Base-by-base conservation (phyloP, 2,113 vertebrate genomes). In the Pavo muticus region DNA sequence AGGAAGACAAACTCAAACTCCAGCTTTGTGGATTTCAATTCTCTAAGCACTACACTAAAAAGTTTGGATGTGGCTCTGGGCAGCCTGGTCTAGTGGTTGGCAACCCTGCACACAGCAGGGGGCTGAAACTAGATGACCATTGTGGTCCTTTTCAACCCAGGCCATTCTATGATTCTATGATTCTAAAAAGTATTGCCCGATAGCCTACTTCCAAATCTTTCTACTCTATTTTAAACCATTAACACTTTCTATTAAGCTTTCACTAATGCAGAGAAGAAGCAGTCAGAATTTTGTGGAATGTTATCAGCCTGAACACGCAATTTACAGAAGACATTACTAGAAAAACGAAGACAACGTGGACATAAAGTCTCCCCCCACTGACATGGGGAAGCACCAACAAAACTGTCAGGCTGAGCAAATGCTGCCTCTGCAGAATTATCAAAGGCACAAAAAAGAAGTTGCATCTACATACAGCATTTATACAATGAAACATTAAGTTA, bases 341-440 rank as follows among this genome's bases (percentile, higher is more conserved):
- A 54, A 54, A 29, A 29, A 54, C 16, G 52, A 54, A 54, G 52
- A 25, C 52, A 9, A 16, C 1, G 27, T 54, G 52, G 52, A 54
- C 27, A 52, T 3, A 24, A 37, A 24, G 8, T 24, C 35, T 47
- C 14, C 57, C 14, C 23, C 64, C 19, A 23, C 11, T 48, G 27
- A 24, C 8, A 3, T 30, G 59, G 9, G 19, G 50, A 90, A 85
- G 56, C 78, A 85, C 24, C 7, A 2, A 86, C 76, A 17, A 16
- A 78, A 65, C n/a, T 76, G 17, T 14, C 23, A 59, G 32, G 75
- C 78, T 77, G 64, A 91, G 78, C 18, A 68, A 23, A 30, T 37
- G 30, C 75, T 37, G 30, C 75, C 65, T 88, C 81, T 87, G 45
- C 72, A 93, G 23, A 89, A 89, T 37, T 40, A 81, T 23, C 63